Percentiles rank a stretch among this genome's conserved stretches.
These are phyloP conservation scores for Subacronicta megacephala DNA, from an alignment of 2,888 invertebrate species.

Conservation along the genomic window DNA sequence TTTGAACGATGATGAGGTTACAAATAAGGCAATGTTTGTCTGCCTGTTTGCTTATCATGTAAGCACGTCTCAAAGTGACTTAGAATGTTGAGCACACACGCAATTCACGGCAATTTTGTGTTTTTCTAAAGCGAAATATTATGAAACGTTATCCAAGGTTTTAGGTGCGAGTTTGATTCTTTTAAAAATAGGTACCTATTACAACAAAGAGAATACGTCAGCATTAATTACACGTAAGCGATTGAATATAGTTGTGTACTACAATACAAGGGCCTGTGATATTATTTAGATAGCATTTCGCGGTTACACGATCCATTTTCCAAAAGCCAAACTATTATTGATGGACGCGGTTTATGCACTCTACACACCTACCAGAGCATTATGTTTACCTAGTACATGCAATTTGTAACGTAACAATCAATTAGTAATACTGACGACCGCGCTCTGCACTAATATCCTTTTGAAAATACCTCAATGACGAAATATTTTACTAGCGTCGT, in stretches of 20 bases:
- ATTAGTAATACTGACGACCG: slow-evolving; percentile 20
- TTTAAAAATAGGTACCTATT: too few relatives aligned
- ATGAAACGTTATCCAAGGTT: too few relatives aligned
- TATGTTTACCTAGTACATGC: slow-evolving; percentile 22
- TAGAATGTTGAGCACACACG: too few relatives aligned
- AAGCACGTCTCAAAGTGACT: background rate
- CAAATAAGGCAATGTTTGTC: background rate
- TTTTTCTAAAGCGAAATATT: too few relatives aligned
- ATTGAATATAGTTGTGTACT: too few relatives aligned
- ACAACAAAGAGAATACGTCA: too few relatives aligned
- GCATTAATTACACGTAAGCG: too few relatives aligned
- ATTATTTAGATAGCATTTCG: slow-evolving; percentile 8
- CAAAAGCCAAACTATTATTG: slow-evolving; percentile 39
- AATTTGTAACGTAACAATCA: slow-evolving; percentile 33
- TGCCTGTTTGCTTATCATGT: background rate
- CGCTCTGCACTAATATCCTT: slow-evolving; percentile 20
- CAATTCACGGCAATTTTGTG: too few relatives aligned
- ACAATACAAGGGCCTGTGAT: slow-evolving; percentile 8
- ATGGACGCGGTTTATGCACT: slow-evolving; percentile 38
- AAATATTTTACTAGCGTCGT: slow-evolving; percentile 8
- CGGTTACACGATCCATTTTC: slow-evolving; percentile 39
- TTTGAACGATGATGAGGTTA: slow-evolving; percentile 5
- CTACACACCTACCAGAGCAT: slow-evolving; percentile 11
- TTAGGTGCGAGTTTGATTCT: too few relatives aligned
- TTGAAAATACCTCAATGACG: slow-evolving; percentile 28